Evolutionary conservation across 2,888 invertebrate species (phyloP).

Genomic region (Cheilosia pagana): DNA sequence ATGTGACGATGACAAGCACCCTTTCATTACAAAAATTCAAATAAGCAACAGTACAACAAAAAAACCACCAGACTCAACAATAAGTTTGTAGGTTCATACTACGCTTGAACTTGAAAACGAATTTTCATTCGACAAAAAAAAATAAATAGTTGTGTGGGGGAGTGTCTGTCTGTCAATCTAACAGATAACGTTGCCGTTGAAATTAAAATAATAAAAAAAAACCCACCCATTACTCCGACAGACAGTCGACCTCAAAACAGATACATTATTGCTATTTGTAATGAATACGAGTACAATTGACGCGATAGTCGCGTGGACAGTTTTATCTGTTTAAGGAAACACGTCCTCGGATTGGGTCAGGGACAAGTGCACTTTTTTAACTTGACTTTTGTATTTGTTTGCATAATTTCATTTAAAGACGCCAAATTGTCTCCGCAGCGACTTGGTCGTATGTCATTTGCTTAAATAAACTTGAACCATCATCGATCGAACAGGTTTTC

Average conservation of each 20-base stretch:
- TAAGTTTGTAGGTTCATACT: constrained; percentile 14
- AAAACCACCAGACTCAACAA: constrained; percentile 1
- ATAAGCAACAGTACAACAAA: background rate
- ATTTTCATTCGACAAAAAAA: background rate
- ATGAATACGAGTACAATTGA: constrained; percentile 18
- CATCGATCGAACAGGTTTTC: constrained; percentile 16
- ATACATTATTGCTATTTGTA: background rate
- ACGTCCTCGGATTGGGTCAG: constrained; percentile 22
- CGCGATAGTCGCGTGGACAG: constrained; percentile 10
- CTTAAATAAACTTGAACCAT: background rate
- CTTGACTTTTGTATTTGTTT: background rate
- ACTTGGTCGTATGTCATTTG: background rate
- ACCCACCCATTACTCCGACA: constrained; percentile 31
- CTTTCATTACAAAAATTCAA: constrained; percentile 1
- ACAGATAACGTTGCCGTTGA: constrained; percentile 39
- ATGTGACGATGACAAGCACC: background rate
- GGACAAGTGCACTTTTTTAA: background rate
- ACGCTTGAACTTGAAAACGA: constrained; percentile 14
- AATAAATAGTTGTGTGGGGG: constrained; percentile 35
- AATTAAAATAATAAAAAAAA: background rate
- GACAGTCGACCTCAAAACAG: constrained; percentile 44
- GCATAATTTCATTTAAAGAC: constrained; percentile 24
- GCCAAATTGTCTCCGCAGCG: constrained; percentile 38
- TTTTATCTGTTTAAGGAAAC: constrained; percentile 14
- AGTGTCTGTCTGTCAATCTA: constrained; percentile 31